phyloP scores from a whole-genome alignment of 2,113 vertebrate genomes.

The Notiomystis cincta region DNA sequence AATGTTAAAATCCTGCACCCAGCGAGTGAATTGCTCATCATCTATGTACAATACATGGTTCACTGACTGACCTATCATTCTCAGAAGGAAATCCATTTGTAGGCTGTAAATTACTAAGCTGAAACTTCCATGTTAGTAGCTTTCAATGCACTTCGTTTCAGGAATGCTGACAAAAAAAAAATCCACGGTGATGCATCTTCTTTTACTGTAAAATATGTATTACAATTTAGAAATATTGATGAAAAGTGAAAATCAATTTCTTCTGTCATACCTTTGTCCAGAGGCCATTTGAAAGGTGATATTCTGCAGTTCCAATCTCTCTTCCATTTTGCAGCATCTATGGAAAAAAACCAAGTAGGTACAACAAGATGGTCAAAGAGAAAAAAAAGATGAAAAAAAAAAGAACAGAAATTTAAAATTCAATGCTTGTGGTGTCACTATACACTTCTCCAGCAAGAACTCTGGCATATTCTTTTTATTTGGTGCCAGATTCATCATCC shows the following conservation, averaged over 20 bases:
- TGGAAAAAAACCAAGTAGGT: not conserved
- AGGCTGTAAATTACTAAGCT: constrained; percentile 14
- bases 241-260: constrained; percentile 63
- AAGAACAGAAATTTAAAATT: not conserved
- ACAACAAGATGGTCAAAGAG: not conserved
- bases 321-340: not conserved
- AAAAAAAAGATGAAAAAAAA: not conserved
- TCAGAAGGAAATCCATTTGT: not conserved
- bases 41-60: not conserved
- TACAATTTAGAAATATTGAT: constrained; percentile 47
- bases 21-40: not conserved
- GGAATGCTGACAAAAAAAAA: constrained; percentile 20
- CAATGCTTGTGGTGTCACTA: not conserved
- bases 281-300: constrained; percentile 30
- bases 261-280: constrained; percentile 14
- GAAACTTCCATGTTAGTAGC: not conserved
- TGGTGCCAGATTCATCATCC: not conserved
- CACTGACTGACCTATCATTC: not conserved
- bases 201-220: constrained; percentile 22
- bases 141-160: constrained; percentile 15
- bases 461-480: not conserved
- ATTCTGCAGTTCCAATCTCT: not conserved
- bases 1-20: not conserved
- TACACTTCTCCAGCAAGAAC: not conserved
- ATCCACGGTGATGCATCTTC: not conserved